phyloP scores from a whole-genome alignment of 2,888 invertebrate genomes.

The Syritta pipiens region DNA sequence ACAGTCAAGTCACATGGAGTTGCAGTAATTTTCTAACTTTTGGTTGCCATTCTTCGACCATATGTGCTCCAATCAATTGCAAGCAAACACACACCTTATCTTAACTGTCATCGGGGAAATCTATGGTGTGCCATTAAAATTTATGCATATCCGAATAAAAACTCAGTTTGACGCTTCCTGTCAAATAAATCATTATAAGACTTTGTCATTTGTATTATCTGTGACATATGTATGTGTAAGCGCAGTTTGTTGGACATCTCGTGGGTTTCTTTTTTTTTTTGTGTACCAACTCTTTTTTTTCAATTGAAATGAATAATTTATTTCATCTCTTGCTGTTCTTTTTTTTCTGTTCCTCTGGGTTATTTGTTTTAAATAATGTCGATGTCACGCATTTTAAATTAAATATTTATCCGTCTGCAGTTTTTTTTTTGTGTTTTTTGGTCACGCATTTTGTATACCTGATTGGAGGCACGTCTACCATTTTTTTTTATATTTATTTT shows the following conservation, averaged over 20 bases:
- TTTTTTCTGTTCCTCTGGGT: background rate
- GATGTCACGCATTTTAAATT: constrained; percentile 2
- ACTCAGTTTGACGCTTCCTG: background rate
- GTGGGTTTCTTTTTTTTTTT: background rate
- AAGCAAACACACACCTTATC: too few relatives aligned
- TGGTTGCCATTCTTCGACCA: background rate
- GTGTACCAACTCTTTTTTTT: background rate
- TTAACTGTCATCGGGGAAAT: too few relatives aligned
- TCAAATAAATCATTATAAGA: too few relatives aligned
- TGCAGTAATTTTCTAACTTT: background rate
- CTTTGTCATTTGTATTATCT: too few relatives aligned
- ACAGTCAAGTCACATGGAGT: too few relatives aligned
- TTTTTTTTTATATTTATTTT: background rate
- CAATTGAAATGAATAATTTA: background rate
- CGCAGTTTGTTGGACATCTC: constrained; percentile 1
- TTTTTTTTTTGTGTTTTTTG: constrained; percentile 1
- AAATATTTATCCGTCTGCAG: background rate
- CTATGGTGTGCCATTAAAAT: background rate
- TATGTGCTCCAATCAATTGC: background rate
- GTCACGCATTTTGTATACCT: background rate
- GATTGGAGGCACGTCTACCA: constrained; percentile 21
- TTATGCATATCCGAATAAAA: background rate
- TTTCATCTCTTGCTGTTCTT: background rate
- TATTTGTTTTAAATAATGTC: background rate
- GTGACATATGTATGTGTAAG: background rate